These are phyloP conservation scores for Drosophila mettleri DNA, from an alignment of 2,888 invertebrate genomes.

Conservation along the genomic window DNA sequence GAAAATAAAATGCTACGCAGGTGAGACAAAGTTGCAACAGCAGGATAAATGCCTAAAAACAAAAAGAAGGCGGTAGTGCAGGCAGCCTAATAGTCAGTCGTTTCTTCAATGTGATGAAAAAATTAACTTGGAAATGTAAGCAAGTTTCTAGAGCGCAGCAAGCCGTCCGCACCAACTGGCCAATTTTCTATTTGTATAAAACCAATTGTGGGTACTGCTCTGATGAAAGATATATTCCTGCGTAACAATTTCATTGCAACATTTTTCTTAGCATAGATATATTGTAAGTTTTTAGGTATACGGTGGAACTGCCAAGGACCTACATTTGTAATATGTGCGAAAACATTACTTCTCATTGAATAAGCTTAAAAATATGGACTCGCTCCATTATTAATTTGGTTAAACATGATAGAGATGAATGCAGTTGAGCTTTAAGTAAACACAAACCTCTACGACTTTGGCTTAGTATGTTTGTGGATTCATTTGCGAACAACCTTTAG, in stretches of 20 bases:
- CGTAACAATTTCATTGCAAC: too few species aligned
- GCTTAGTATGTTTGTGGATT: conserved; percentile 3
- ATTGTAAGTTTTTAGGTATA: too few species aligned
- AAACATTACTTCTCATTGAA: too few species aligned
- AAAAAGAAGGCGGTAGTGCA: conserved; percentile 59
- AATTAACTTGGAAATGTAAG: conserved; percentile 2
- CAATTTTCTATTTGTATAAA: background rate
- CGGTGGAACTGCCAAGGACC: too few species aligned
- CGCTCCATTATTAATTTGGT: too few species aligned
- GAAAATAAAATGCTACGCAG: conserved; percentile 72
- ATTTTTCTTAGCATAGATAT: too few species aligned
- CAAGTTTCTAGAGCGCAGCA: background rate
- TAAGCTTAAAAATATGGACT: too few species aligned
- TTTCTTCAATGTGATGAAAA: conserved; percentile 18
- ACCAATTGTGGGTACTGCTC: background rate
- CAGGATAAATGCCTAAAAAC: conserved; percentile 52
- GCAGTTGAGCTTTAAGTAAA: too few species aligned
- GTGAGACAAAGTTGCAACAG: conserved; percentile 54
- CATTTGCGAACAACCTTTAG: conserved; percentile 15
- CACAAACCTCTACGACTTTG: background rate
- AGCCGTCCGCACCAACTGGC: background rate
- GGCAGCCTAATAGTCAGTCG: conserved; percentile 67
- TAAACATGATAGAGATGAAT: too few species aligned
- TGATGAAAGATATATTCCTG: background rate
- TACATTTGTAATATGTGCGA: too few species aligned